phyloP scores from a whole-genome alignment of 92 coral and sea anemone genomes.

The Bergia puertoricense region DNA sequence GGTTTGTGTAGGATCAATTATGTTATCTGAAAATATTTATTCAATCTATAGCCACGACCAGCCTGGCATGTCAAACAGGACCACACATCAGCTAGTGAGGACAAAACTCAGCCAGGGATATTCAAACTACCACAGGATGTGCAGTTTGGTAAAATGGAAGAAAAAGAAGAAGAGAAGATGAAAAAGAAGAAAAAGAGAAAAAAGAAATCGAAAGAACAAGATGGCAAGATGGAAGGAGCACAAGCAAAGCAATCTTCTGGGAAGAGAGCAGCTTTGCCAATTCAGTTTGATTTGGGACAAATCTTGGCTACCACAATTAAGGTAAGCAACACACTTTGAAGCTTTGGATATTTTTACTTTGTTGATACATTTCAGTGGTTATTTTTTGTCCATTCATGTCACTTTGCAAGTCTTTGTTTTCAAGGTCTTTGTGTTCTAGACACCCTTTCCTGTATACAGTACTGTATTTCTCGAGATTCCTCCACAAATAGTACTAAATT shows the following conservation, averaged over 20 bases:
- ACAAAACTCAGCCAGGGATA: conserved; percentile 31
- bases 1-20: no score
- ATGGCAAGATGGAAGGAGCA: conserved; percentile 19
- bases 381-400: no score
- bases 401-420: no score
- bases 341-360: not conserved
- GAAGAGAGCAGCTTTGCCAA: conserved; percentile 77
- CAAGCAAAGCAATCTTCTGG: conserved; percentile 47
- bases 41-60: conserved; percentile 16
- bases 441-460: no score
- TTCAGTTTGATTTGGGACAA: conserved; percentile 82
- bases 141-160: not conserved
- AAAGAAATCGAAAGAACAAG: conserved; percentile 45
- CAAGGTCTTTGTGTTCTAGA: no score
- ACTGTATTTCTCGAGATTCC: no score
- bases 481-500: no score
- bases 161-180: conserved; percentile 49
- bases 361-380: no score
- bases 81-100: conserved; percentile 14
- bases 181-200: conserved; percentile 74
- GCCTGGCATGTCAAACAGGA: conserved; percentile 28
- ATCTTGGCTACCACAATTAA: conserved; percentile 62
- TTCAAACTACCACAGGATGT: conserved; percentile 36
- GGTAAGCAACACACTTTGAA: conserved; percentile 32
- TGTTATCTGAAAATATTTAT: no score